A percentile compares a stretch with the other conserved stretches of the same genome.
These are phyloP conservation scores for Archips xylosteana DNA, from an alignment of 2,888 invertebrate genomes.

Conservation along the genomic window DNA sequence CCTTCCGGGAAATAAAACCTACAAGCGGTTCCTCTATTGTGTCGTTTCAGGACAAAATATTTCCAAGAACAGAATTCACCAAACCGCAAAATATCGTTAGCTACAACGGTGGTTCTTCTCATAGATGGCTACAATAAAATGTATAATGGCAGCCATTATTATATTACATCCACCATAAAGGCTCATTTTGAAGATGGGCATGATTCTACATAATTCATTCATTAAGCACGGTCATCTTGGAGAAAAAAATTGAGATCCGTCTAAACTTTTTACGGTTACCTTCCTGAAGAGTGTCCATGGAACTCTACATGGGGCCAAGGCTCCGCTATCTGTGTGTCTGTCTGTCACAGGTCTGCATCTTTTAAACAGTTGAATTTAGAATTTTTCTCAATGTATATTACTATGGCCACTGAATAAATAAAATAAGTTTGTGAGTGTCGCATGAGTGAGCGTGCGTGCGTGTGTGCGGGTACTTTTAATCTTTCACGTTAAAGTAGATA, in stretches of 20 bases:
- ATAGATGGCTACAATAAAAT: not conserved
- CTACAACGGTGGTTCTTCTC: not conserved
- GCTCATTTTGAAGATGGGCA: not conserved
- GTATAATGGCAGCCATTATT: not conserved
- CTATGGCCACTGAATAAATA: no score
- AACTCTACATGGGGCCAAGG: no score
- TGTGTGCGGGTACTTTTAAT: no score
- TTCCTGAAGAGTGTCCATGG: no score
- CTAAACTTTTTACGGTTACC: not conserved
- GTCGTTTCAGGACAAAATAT: not conserved
- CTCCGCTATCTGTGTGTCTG: no score
- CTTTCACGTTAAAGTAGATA: no score
- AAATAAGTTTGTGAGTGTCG: no score
- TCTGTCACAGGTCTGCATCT: no score
- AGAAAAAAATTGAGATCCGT: not conserved
- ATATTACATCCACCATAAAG: not conserved
- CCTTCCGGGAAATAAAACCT: not conserved
- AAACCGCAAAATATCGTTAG: conserved; percentile 2
- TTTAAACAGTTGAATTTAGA: no score
- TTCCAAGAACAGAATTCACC: not conserved
- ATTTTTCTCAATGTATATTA: no score
- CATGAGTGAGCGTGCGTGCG: no score
- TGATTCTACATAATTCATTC: not conserved
- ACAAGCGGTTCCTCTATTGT: not conserved
- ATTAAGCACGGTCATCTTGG: not conserved